Evolutionary conservation across 1,140 invertebrate species (phyloP).

Genomic region (Linepithema humile): DNA sequence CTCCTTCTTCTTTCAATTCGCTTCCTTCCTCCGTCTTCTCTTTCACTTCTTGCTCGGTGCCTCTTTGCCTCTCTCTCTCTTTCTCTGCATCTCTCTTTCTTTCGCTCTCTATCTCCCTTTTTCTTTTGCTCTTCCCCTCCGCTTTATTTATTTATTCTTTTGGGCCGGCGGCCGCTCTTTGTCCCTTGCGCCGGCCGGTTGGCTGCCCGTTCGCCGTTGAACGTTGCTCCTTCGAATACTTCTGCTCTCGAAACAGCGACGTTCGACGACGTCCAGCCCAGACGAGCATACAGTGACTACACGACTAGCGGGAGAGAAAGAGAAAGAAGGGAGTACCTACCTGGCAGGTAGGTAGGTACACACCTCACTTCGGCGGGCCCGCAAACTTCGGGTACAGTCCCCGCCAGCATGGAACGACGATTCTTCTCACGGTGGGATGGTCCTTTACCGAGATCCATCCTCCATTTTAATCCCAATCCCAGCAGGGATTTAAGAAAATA

Average conservation of each 20-base stretch:
- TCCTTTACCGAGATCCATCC: background rate
- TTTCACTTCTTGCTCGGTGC: slow-evolving; percentile 18
- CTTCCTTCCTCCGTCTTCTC: slow-evolving; percentile 15
- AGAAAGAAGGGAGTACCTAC: slow-evolving; percentile 68
- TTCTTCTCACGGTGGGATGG: slow-evolving; percentile 10
- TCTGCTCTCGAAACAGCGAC: slow-evolving; percentile 75
- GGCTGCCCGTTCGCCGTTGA: slow-evolving; percentile 62
- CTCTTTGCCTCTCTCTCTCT: background rate
- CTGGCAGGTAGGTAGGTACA: slow-evolving; percentile 70
- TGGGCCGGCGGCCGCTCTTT: slow-evolving; percentile 80
- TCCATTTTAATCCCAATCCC: background rate
- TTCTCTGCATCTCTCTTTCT: too few species aligned
- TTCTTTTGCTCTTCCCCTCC: slow-evolving; percentile 55
- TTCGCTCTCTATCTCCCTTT: background rate
- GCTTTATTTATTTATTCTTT: slow-evolving; percentile 81
- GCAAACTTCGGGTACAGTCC: slow-evolving; percentile 80
- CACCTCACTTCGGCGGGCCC: slow-evolving; percentile 77
- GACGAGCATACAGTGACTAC: slow-evolving; percentile 31
- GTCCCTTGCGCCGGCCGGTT: slow-evolving; percentile 75
- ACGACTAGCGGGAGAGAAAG: slow-evolving; percentile 11
- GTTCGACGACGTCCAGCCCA: slow-evolving; percentile 72
- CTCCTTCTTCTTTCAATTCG: slow-evolving; percentile 45
- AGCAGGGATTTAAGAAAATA: background rate
- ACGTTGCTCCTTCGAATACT: slow-evolving; percentile 75
- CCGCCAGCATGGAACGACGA: slow-evolving; percentile 31